Conservation (phyloP, 2,888 invertebrate genomes). For the Cataglyphis livida region DNA sequence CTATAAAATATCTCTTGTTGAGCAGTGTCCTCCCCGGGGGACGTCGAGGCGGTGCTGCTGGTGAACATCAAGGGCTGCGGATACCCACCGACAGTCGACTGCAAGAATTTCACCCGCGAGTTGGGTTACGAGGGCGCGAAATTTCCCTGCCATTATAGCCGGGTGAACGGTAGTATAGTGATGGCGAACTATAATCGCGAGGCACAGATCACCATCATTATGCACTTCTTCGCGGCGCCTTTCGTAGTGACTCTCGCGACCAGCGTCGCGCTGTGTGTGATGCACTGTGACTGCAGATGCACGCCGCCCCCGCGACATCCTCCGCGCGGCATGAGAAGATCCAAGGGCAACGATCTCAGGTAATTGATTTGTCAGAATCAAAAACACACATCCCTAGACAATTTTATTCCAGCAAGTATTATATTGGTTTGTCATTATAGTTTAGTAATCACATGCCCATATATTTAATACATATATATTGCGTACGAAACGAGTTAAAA, state of each 20-base stretch:
- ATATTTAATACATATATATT: conserved; percentile 16
- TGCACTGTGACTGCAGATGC: conserved; percentile 95
- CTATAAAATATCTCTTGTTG: conserved; percentile 38
- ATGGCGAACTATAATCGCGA: conserved; percentile 94
- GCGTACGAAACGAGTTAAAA: conserved; percentile 38
- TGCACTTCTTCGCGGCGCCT: conserved; percentile 94
- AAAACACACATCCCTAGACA: neutral
- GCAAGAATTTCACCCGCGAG: conserved; percentile 91
- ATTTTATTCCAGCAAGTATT: neutral
- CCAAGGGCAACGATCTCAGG: conserved; percentile 88
- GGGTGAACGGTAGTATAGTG: conserved; percentile 93
- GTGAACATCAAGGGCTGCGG: conserved; percentile 95
- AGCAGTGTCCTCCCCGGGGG: conserved; percentile 79
- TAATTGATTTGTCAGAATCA: conserved; percentile 75
- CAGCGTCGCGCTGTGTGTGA: conserved; percentile 93
- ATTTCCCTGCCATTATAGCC: conserved; percentile 90
- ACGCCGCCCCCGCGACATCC: conserved; percentile 89
- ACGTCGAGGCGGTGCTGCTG: conserved; percentile 89
- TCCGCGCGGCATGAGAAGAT: conserved; percentile 86
- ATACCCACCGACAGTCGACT: conserved; percentile 92
- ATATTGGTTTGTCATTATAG: conserved; percentile 9
- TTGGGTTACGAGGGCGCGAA: conserved; percentile 90
- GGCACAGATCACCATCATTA: conserved; percentile 93
- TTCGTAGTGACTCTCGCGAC: conserved; percentile 94
- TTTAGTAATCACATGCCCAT: conserved; percentile 1